phyloP scores from a whole-genome alignment of 2,113 vertebrate genomes.

The Neolamprologus toae region DNA sequence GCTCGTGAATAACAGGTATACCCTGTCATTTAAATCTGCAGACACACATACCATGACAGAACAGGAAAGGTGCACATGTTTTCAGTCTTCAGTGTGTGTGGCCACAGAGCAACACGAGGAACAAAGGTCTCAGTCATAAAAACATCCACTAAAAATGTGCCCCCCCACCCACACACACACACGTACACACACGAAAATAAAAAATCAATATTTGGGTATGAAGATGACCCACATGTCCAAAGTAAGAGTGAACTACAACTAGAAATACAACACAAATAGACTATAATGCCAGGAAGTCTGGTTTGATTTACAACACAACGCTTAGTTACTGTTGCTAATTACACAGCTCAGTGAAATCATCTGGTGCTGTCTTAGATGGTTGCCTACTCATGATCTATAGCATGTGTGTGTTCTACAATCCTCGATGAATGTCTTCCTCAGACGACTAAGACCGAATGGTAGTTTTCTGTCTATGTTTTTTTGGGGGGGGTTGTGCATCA shows the following conservation, averaged over 20 bases:
- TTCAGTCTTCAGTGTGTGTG: not conserved
- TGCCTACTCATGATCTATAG: not conserved
- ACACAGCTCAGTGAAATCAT: constrained; percentile 9
- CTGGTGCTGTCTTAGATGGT: not conserved
- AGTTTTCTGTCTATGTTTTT: not conserved
- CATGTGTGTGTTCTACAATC: not conserved
- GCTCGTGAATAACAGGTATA: not conserved
- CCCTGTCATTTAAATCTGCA: constrained; percentile 5
- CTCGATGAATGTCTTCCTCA: not conserved
- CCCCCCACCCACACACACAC: not conserved
- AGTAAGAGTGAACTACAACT: not conserved
- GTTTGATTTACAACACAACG: not conserved
- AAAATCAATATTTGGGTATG: not conserved
- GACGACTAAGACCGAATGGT: not conserved
- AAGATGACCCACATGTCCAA: not conserved
- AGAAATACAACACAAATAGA: not conserved
- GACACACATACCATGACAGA: not conserved
- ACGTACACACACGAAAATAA: not conserved
- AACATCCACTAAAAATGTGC: not conserved
- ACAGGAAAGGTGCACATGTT: not conserved
- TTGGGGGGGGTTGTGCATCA: rapidly evolving
- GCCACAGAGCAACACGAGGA: not conserved
- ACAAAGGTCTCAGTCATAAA: not conserved
- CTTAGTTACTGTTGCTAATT: not conserved
- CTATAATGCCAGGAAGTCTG: not conserved